These are phyloP conservation scores for Phoxinus phoxinus DNA, from an alignment of 2,113 vertebrate species.

Conservation along the genomic window DNA sequence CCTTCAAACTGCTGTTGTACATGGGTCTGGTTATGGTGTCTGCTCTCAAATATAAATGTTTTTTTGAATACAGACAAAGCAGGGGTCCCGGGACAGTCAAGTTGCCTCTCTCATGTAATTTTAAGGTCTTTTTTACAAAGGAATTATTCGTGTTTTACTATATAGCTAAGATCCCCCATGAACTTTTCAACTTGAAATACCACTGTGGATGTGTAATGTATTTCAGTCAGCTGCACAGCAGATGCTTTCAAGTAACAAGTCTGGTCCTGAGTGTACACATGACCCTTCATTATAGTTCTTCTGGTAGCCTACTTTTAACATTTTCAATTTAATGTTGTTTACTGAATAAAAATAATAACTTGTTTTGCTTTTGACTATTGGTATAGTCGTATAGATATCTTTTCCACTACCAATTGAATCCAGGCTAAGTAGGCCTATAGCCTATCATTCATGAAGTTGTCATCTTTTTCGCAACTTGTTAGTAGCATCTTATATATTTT, in stretches of 20 bases:
- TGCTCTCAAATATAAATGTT: not conserved
- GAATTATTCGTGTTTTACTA: not conserved
- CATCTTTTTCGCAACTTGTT: too few species aligned
- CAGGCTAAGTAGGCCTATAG: not conserved
- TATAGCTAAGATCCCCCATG: not conserved
- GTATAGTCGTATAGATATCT: not conserved
- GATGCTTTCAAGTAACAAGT: not conserved
- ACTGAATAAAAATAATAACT: not conserved
- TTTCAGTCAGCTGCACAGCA: not conserved
- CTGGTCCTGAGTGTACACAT: not conserved
- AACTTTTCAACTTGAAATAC: slow-evolving; percentile 29
- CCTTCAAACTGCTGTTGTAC: not conserved
- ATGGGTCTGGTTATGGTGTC: too few species aligned
- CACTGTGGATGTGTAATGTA: slow-evolving; percentile 20
- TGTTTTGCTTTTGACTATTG: not conserved
- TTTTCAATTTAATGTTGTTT: not conserved
- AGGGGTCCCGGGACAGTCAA: not conserved
- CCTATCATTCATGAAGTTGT: too few species aligned
- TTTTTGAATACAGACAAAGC: not conserved
- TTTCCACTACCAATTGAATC: not conserved
- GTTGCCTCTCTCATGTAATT: not conserved
- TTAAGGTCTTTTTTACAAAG: not conserved
- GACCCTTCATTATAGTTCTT: not conserved
- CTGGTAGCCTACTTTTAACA: not conserved
- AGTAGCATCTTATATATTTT: too few species aligned